Conservation (phyloP, 2,797 vertebrate species). For the Helicolenus hilgendorfi region DNA sequence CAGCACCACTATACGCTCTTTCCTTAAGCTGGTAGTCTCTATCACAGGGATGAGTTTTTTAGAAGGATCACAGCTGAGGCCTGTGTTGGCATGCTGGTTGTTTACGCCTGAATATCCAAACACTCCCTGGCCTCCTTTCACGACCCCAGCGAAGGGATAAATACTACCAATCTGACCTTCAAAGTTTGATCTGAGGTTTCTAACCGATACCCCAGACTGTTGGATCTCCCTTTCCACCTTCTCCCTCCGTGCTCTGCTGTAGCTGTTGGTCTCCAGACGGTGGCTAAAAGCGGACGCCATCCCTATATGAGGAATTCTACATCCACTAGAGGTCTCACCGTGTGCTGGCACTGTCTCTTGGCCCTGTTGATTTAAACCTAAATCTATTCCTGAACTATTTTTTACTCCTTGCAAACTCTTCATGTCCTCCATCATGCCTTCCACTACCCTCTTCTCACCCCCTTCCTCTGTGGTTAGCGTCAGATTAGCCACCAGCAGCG, state of each 20-base stretch:
- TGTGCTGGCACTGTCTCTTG: not conserved
- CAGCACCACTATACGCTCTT: slow-evolving; percentile 95
- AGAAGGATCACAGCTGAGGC: slow-evolving; percentile 43
- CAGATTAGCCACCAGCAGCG: slow-evolving; percentile 90
- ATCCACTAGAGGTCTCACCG: slow-evolving; percentile 57
- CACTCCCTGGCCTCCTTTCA: slow-evolving; percentile 46
- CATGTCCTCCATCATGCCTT: slow-evolving; percentile 53
- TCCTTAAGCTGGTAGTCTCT: slow-evolving; percentile 91
- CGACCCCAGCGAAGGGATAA: slow-evolving; percentile 84
- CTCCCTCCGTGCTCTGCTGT: slow-evolving; percentile 78
- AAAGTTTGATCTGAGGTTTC: slow-evolving; percentile 92
- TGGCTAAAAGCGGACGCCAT: slow-evolving; percentile 85
- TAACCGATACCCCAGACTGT: slow-evolving; percentile 94
- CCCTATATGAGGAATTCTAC: slow-evolving; percentile 84
- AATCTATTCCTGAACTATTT: slow-evolving; percentile 14
- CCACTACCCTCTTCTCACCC: slow-evolving; percentile 34
- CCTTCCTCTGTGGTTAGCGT: slow-evolving; percentile 60
- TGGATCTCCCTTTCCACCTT: slow-evolving; percentile 92
- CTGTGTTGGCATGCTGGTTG: slow-evolving; percentile 71
- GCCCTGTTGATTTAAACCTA: not conserved
- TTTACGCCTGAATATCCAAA: slow-evolving; percentile 22
- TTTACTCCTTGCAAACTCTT: slow-evolving; percentile 36
- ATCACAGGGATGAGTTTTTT: slow-evolving; percentile 54
- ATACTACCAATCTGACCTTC: slow-evolving; percentile 88
- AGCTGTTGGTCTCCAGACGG: slow-evolving; percentile 83